These are phyloP conservation scores for Melanotaenia duboulayi DNA, from an alignment of 2,113 vertebrate species.

Conservation along the genomic window DNA sequence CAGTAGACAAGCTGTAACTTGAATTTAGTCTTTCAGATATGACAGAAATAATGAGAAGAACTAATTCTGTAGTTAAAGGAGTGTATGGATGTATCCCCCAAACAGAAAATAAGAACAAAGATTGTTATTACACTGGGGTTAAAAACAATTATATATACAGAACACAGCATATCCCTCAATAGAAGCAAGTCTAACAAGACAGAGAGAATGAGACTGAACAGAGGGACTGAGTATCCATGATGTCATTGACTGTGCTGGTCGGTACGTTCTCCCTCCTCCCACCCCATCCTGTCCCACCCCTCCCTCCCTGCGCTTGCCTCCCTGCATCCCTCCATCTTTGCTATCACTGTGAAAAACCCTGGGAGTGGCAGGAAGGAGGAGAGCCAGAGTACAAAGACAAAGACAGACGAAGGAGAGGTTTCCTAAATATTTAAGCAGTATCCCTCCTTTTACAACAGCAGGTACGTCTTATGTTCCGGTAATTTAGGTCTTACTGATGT, in stretches of 20 bases:
- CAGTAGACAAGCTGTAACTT: constrained; percentile 1
- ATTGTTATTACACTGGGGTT: background rate
- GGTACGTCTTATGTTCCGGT: constrained; percentile 40
- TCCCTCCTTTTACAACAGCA: constrained; percentile 56
- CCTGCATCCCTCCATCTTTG: constrained; percentile 52
- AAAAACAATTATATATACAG: background rate
- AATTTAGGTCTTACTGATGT: background rate
- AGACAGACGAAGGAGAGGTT: constrained; percentile 30
- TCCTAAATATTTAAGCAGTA: constrained; percentile 35
- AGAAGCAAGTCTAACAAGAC: background rate
- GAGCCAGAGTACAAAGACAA: constrained; percentile 47
- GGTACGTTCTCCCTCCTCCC: constrained; percentile 70
- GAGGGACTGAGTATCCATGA: constrained; percentile 67
- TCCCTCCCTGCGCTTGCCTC: constrained; percentile 35
- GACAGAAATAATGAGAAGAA: background rate
- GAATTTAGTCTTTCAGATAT: background rate
- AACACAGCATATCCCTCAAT: background rate
- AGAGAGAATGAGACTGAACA: constrained; percentile 36
- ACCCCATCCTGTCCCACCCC: background rate
- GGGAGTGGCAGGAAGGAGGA: constrained; percentile 67
- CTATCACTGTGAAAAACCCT: constrained; percentile 40
- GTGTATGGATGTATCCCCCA: background rate
- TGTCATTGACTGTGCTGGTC: constrained; percentile 80
- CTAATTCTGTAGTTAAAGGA: background rate
- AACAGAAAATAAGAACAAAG: background rate